Conservation (phyloP, 2,797 vertebrate species). For the Columba guinea region DNA sequence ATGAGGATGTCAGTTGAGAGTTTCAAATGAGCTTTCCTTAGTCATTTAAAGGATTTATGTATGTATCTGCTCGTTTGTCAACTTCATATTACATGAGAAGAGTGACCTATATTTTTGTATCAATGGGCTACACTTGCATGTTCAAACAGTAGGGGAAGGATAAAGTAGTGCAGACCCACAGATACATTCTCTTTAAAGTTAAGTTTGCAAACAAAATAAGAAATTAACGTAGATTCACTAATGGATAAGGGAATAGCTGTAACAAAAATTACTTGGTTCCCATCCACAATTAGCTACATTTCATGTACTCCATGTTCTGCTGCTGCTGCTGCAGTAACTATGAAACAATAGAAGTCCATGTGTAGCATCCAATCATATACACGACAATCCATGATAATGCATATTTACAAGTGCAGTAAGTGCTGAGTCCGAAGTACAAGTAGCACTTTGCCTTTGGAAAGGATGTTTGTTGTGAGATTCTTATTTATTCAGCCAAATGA, state of each 20-base stretch:
- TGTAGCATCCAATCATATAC: background rate
- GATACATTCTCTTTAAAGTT: background rate
- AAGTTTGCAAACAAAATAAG: background rate
- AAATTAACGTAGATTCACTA: background rate
- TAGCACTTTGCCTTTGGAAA: background rate
- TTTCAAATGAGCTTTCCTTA: slow-evolving; percentile 28
- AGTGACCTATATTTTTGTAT: background rate
- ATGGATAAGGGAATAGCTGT: background rate
- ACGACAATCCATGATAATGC: background rate
- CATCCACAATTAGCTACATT: background rate
- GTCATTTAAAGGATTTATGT: slow-evolving; percentile 45
- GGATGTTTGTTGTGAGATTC: background rate
- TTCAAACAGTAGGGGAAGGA: background rate
- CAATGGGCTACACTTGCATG: background rate
- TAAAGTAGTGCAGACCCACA: background rate
- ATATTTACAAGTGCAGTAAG: slow-evolving; percentile 22
- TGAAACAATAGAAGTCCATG: background rate
- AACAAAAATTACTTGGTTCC: background rate
- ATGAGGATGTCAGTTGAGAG: slow-evolving; percentile 37
- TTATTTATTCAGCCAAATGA: slow-evolving; percentile 8
- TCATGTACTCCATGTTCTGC: background rate
- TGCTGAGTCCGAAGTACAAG: slow-evolving; percentile 1
- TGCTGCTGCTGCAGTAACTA: background rate
- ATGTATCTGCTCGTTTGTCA: background rate
- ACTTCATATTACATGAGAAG: background rate